phyloP scores from a whole-genome alignment of 2,888 invertebrate genomes.

The Holacanthella duospinosa region DNA sequence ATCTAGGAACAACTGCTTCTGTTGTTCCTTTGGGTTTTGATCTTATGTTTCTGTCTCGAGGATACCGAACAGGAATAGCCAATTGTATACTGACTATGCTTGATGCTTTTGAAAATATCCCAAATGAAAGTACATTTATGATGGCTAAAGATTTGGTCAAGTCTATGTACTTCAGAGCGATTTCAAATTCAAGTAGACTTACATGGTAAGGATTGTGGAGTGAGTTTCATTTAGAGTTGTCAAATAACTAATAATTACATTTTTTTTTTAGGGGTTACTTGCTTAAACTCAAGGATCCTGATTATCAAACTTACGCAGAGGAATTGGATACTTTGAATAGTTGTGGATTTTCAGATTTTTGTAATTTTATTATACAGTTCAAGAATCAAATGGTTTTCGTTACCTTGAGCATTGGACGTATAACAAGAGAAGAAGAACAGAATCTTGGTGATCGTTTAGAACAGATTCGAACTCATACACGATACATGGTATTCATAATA shows the following conservation, averaged over 20 bases:
- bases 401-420: background rate
- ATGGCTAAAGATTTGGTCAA: background rate
- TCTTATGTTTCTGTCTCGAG: too few relatives aligned
- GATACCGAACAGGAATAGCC: too few relatives aligned
- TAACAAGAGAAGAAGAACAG: background rate
- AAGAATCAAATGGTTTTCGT: background rate
- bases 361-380: background rate
- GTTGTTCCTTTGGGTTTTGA: too few relatives aligned
- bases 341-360: background rate
- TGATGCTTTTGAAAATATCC: background rate
- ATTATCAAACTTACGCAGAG: background rate
- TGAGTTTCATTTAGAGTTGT: background rate
- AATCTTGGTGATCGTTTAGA: background rate
- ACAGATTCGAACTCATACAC: background rate
- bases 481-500: background rate
- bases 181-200: background rate
- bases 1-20: too few relatives aligned
- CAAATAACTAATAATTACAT: background rate
- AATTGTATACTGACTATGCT: too few relatives aligned
- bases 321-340: background rate
- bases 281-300: background rate
- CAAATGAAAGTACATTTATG: background rate
- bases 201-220: background rate
- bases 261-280: background rate
- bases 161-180: background rate